Evolutionary conservation across 2,113 vertebrate species (phyloP), one percentile per base, ranked within the genome.

Genomic region (Scomber japonicus): DNA sequence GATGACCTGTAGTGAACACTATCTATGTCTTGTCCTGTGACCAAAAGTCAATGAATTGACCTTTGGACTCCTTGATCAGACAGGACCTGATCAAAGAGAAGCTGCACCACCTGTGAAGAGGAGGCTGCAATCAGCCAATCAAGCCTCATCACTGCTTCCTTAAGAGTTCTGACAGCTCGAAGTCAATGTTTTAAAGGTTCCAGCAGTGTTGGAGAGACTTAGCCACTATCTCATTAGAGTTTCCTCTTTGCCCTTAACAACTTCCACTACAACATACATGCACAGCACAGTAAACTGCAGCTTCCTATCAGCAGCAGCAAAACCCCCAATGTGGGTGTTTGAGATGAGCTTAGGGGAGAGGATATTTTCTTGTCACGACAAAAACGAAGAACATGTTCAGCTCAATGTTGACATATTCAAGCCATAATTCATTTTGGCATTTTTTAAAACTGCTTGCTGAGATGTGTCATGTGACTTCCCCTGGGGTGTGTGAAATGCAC

Each of bases 281-380:
- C 24, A 27, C 1, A 27, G 24, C 4, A 65, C 21, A 21, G 21
- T 21, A 21, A 21, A 21, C 71, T 77, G 75, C 78, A 70, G 64
- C 50, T 78, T 59, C 60, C 80, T 45, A 3, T 61, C 54, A 53
- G 74, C 69, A 64, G 56, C 69, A 72, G 63, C 40, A 59, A 69
- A 84, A 35, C 44, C 78, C 78, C 80, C 35, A 45, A 68, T 76
- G 87, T 87, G 88, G 83, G 86, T 81, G 90, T 83, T 76, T 44
- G 83, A 78, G 88, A 78, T 30, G n/a, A 70, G 83, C 89, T 79
- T 61, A 56, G 66, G 78, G 67, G 63, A 67, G 81, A 82, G 84
- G 68, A 78, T 62, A 45, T 75, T 75, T 76, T 86, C 75, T 80
- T 66, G 91, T 93, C 91, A 92, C 90, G 90, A 92, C 91, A 89